Evolutionary conservation across 2,113 vertebrate species (phyloP).

Genomic region (Stomatorhinus ivindoensis): DNA sequence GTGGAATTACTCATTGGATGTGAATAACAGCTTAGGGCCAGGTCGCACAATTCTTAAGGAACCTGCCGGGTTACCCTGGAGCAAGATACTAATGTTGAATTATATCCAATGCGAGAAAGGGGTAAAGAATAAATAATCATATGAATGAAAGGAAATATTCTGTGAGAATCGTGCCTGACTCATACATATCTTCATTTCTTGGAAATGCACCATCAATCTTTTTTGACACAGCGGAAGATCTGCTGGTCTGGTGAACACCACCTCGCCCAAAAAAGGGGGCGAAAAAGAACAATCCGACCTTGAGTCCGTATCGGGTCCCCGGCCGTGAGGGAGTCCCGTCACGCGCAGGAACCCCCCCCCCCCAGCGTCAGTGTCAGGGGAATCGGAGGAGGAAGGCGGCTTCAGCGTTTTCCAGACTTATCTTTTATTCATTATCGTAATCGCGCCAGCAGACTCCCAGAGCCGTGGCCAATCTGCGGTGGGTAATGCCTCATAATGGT

Average conservation of each 20-base stretch:
- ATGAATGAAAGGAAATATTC: not conserved
- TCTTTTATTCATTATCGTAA: slow-evolving; percentile 57
- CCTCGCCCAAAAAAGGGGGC: not conserved
- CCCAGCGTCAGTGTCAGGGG: slow-evolving; percentile 27
- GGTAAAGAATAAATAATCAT: not conserved
- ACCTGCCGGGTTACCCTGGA: not conserved
- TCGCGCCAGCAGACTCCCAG: slow-evolving; percentile 35
- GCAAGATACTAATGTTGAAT: not conserved
- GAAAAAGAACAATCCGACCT: slow-evolving; percentile 9
- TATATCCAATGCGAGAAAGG: not conserved
- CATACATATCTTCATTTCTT: not conserved
- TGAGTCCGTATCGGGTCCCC: slow-evolving; percentile 15
- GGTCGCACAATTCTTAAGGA: not conserved
- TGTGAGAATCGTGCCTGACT: not conserved
- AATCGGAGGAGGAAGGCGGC: slow-evolving; percentile 26
- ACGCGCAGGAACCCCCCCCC: slow-evolving; percentile 18
- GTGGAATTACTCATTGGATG: not conserved
- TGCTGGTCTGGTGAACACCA: not conserved
- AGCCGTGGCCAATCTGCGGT: slow-evolving; percentile 23
- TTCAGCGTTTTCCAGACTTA: slow-evolving; percentile 41
- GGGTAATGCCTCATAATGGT: slow-evolving; percentile 37
- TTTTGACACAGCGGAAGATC: not conserved
- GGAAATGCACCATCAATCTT: slow-evolving; percentile 4
- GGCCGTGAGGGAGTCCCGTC: slow-evolving; percentile 34
- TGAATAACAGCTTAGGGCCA: not conserved